Evolutionary conservation across 2,113 vertebrate genomes (phyloP), one percentile per base, ranked within the genome.

Genomic region (Grammomys dolichurus): DNA sequence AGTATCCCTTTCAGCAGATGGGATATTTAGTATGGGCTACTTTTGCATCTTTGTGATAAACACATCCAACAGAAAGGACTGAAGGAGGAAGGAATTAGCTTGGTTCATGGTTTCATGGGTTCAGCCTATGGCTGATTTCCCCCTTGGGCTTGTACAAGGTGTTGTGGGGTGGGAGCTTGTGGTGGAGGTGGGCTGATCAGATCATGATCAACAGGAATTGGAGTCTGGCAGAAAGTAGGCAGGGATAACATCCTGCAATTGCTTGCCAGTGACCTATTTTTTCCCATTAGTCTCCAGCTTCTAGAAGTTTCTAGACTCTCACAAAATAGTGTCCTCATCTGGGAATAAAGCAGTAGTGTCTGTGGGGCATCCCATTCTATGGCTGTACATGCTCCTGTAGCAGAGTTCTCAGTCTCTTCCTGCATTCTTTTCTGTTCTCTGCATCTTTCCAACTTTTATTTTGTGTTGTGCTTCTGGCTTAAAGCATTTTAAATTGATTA

Each of bases 401-500:
- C 33, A 58, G 73, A 19, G 26, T 91, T 48, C 82, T 78, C 22
- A 20, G 82, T 46, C 16, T 20, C 63, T 46, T 40, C 24, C 76
- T 87, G 56, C 16, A 22, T 58, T 19, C 48, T 86, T 87, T 78
- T n/a, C 24, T n/a, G 56, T 54, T 89, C 69, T 78, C 14, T 58
- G 2, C 54, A n/a, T 92, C 85, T 90, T 70, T 51, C 6, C 19
- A 48, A 12, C 46, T 77, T 96, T 36, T 43, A 77, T 81, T 96
- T 91, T 76, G 14, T 67, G 16, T 86, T 92, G 69, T 73, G 16
- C 31, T 17, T 73, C 84, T 67, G 43, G 43, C 43, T 86, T 33
- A 67, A 67, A 67, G 40, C 51, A 90, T 75, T 92, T 95, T 16
- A 65, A 90, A 63, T 67, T 40, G 70, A 60, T 56, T 92, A 31